Base-by-base conservation (phyloP, 2,888 invertebrate species). In the Oasisia sp. region DNA sequence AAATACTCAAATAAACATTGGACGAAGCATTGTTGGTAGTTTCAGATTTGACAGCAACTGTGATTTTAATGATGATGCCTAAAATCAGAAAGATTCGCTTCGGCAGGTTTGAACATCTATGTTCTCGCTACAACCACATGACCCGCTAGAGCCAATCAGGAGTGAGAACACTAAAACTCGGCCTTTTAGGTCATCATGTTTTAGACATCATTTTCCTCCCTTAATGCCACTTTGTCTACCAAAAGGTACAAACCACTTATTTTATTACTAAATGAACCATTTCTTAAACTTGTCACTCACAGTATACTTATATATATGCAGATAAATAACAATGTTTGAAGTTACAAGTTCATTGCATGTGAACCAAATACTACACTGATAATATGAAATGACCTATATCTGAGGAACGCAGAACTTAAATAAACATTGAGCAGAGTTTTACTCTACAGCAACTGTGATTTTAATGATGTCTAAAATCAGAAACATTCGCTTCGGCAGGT, bases 21-120 rank as follows among this genome's bases (percentile, higher is more conserved):
- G 38, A 4, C 38, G 4, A 38, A 38, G 38, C 1, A 4, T 38
- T 38, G 38, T 38, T 4, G 38, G 4, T 38, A 38, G 38, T 38
- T 38, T 38, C 38, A 38, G 38, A 38, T 38, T 38, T 38, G 38
- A 38, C 56, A 56, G 56, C 56, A 14, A 74, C 19, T 7, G 27
- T 19, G 7, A n/a, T 74, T 74, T 74, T 74, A 74, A 7, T 3
- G 74, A 7, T 3, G 74, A 74, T 74, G 74, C 74, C 74, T 74
- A 74, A 74, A 74, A 27, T 74, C 74, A 74, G 74, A 74, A 19
- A 74, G 74, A 27, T 74, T 74, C 74, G 74, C 74, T 74, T 74
- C 74, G 74, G 74, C 74, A 74, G 74, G 74, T 74, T 74, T 74
- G 74, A 74, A 74, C 74, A 74, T 74, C 74, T 74, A n/a, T 74